Evolutionary conservation across 2,888 invertebrate species (phyloP), one percentile per base, ranked within the genome.

Genomic region (Torymus tubicola): DNA sequence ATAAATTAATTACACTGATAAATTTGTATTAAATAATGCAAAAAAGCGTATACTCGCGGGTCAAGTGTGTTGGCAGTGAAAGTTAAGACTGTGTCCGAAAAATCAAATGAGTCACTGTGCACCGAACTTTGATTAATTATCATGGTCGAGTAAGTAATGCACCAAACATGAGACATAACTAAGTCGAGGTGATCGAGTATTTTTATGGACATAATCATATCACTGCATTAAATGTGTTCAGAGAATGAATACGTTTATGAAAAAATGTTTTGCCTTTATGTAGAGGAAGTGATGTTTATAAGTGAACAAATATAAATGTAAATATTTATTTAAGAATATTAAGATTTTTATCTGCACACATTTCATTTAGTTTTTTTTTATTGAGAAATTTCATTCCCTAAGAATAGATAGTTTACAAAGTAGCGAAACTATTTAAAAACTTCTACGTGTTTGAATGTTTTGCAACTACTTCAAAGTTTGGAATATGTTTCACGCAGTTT

Each of bases 131-230:
- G 73, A 64, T 73, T 16, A 64, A 64, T 73, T 63, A 64, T 73
- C 55, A 64, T 12, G 50, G 65, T 16, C 31, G 24, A 18, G 65
- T n/a, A 50, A 42, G 21, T 74, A 12, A 42, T n/a, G 50, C 2
- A 42, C 24, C 21, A 31, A 18, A 13, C 13, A 14, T 73, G 42
- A 16, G 52, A 24, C 60, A 12, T 60, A 60, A 68, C 24, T 16
- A 55, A 76, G 61, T 55, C 76, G 68, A 76, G 76, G 76, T 63
- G 69, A 69, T 76, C 76, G 57, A 63, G 68, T 76, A 61, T 61
- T 53, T 61, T 16, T 16, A n/a, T 55, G 21, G 55, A 52, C 16
- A 11, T 10, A n/a, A 61, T 76, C 75, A 8, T 5, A 42, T 8
- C 12, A 16, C 60, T 42, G 60, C 16, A 68, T 75, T 52, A 24